Conservation (phyloP, 37 sponge, comb jelly and placozoan genomes). For the Chondrosia reniformis region DNA sequence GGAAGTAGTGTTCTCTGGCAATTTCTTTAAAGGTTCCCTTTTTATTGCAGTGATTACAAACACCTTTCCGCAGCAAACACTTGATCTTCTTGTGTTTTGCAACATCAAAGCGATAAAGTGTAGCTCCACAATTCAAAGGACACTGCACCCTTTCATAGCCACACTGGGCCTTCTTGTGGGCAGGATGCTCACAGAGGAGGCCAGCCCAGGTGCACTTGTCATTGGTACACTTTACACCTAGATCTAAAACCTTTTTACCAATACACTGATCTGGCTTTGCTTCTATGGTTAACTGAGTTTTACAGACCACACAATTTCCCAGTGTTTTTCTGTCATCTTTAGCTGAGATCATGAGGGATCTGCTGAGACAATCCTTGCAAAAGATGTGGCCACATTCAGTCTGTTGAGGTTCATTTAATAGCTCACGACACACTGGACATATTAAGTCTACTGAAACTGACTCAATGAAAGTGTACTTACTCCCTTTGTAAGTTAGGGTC, state of each 20-base stretch:
- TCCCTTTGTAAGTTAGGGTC: neutral
- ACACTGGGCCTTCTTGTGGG: neutral
- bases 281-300: neutral
- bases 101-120: neutral
- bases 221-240: neutral
- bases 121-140: neutral
- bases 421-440: slow-evolving; percentile 11
- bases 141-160: neutral
- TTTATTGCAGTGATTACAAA: neutral
- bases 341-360: neutral
- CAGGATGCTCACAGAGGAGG: neutral
- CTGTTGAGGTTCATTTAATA: slow-evolving; percentile 6
- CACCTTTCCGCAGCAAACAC: neutral
- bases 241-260: neutral
- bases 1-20: neutral
- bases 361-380: slow-evolving; percentile 4
- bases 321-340: neutral
- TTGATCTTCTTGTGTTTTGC: neutral
- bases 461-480: neutral
- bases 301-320: neutral
- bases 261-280: neutral
- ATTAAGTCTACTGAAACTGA: slow-evolving; percentile 1
- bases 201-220: slow-evolving; percentile 1
- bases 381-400: slow-evolving; percentile 11
- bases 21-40: neutral